Conservation (phyloP, 2,113 vertebrate species). For the Zosterops japonicus region DNA sequence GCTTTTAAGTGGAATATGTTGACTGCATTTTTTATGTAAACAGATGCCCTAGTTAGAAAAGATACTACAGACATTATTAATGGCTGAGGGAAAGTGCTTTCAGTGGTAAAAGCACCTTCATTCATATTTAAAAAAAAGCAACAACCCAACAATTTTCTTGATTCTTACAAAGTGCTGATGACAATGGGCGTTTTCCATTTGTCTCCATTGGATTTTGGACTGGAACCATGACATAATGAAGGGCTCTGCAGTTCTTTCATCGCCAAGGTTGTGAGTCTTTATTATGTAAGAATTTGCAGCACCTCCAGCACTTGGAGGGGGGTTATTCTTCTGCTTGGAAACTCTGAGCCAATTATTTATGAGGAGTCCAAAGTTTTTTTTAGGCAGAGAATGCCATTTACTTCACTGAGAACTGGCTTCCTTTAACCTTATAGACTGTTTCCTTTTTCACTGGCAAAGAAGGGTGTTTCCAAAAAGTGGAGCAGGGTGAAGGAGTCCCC, state of each 20-base stretch:
- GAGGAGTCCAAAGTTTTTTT: not conserved
- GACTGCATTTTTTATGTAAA: conserved; percentile 49
- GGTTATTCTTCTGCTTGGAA: not conserved
- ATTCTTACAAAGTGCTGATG: not conserved
- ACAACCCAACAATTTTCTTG: not conserved
- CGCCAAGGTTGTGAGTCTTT: not conserved
- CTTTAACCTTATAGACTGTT: not conserved
- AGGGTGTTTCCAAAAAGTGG: not conserved
- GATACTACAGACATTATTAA: conserved; percentile 36
- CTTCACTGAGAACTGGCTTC: not conserved
- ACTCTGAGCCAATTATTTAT: not conserved
- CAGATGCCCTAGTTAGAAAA: conserved; percentile 42
- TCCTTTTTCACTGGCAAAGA: not conserved
- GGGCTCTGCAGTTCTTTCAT: not conserved
- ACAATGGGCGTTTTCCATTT: not conserved
- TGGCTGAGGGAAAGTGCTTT: conserved; percentile 35
- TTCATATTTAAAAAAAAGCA: conserved; percentile 31
- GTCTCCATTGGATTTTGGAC: not conserved
- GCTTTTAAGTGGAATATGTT: conserved; percentile 23
- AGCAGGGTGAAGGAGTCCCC: not conserved
- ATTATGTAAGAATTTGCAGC: not conserved
- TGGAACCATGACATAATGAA: not conserved
- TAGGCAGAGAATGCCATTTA: not conserved
- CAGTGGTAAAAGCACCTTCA: conserved; percentile 47
- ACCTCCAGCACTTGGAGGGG: not conserved